Base-by-base conservation (phyloP, 2,888 invertebrate species). In the Nipponacmea schrenckii region DNA sequence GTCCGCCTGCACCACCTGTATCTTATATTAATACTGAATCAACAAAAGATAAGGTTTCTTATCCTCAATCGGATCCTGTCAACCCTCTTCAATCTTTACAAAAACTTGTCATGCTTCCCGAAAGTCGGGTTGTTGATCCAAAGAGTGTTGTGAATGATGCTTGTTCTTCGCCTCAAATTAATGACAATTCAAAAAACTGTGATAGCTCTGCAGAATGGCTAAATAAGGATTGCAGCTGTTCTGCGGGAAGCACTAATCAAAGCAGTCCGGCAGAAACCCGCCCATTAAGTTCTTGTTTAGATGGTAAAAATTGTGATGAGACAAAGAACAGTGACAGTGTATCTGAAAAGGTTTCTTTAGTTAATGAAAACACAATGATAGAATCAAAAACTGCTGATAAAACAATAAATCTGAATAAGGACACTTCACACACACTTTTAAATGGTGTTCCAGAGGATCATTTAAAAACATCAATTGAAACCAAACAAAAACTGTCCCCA, bases 131-230 rank as follows among this genome's bases (percentile, higher is more conserved):
- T 62, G 78, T 86, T 39, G 86, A 87, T 74, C 87, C 87, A 2
- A 87, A 87, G 76, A 87, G 86, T 82, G 85, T 87, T 69, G 86
- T 87, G 17, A 85, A 82, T 77, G 86, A 87, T 74, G 81, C 82
- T 20, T 84, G 81, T 74, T 72, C 80, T 8, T 81, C 80, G 62
- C 77, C 79, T 31, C 77, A 80, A 68, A 74, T 72, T 71, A 71
- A 73, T 64, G 80, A 81, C 73, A 77, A 78, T 79, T 77, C 81
- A 82, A 83, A 84, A 83, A 84, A 83, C 83, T 80, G 62, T 79
- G 77, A 79, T 74, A 74, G 72, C 79, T 76, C 79, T 74, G 77
- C 77, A 79, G 79, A 76, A 71, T 71, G 69, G 74, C 69, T 67
- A 68, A 66, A 68, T 26, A 77, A 76, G 79, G 74, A 72, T 74